Evolutionary conservation across 2,113 vertebrate species (phyloP), one percentile per base, ranked within the genome.

Genomic region (Delphinapterus leucas): DNA sequence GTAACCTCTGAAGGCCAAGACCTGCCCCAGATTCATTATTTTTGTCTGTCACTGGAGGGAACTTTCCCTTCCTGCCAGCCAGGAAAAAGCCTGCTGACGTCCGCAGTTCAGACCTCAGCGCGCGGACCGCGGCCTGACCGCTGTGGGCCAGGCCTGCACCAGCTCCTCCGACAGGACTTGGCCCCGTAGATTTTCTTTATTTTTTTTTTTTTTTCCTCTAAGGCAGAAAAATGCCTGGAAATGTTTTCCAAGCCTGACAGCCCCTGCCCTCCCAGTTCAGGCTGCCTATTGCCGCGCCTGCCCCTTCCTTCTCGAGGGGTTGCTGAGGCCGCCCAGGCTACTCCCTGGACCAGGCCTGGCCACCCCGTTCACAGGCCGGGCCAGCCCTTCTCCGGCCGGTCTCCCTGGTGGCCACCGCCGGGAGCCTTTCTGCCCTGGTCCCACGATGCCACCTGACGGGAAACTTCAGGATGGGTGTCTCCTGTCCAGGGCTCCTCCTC

Each of bases 41-140:
- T 96, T 97, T 96, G 98, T 97, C 97, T 98, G 97, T 98, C 97
- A 98, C 96, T 58, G 38, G 89, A 97, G 95, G 97, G 97, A 98
- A 98, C 85, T 97, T 98, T 97, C 95, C 97, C 93, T 97, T 96
- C 85, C 97, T 97, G 97, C 53, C 83, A 94, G 98, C 96, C 98
- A 97, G 97, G 98, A 98, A 98, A 98, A 98, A 98, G 98, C 96
- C 58, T 86, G 96, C 96, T 95, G 97, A 98, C 93, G 86, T 97
- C 85, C 73, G 61, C 76, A 95, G 93, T 96, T 98, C 93, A 96
- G 96, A 97, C 96, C 95, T 88, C 94, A 95, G 96, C 5, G 4
- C 15, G 3, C 44, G 8, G 55, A 92, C 94, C 38, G 87, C 0
- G 3, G 88, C 93, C 68, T 63, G 95, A 61, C 76, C 55, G 68